Conservation (phyloP, 1,140 invertebrate species). For the Plodia interpunctella region DNA sequence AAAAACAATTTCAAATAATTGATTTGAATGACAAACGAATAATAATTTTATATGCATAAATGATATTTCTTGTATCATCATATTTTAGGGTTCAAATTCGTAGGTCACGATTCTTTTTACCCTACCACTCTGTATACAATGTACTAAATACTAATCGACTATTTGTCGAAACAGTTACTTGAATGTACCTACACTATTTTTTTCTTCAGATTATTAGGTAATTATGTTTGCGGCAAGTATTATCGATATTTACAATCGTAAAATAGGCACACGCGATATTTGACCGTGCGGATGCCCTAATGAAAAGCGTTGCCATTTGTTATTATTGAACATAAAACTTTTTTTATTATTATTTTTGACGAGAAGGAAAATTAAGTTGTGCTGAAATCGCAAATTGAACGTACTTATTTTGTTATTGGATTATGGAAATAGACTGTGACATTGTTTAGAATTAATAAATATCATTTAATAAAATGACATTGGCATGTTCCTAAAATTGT, state of each 20-base stretch:
- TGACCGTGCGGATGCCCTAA: not conserved
- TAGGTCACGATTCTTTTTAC: too few relatives aligned
- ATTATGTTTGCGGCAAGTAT: not conserved
- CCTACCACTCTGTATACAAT: too few relatives aligned
- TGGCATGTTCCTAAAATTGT: slow-evolving; percentile 52
- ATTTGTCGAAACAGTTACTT: too few relatives aligned
- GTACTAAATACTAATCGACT: too few relatives aligned
- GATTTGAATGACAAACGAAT: too few relatives aligned
- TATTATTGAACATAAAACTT: not conserved
- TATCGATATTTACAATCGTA: not conserved
- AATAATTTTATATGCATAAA: too few relatives aligned
- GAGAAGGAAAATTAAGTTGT: not conserved
- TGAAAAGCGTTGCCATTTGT: slow-evolving; percentile 2
- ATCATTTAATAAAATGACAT: slow-evolving; percentile 14
- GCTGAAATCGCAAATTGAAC: not conserved
- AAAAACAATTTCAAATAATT: too few relatives aligned
- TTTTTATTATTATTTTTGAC: not conserved
- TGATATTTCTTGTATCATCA: too few relatives aligned
- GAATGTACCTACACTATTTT: too few relatives aligned
- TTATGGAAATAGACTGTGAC: slow-evolving; percentile 10
- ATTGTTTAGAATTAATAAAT: too few relatives aligned
- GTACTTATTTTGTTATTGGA: not conserved
- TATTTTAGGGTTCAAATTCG: too few relatives aligned
- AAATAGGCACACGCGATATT: not conserved
- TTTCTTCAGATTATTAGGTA: too few relatives aligned